These are phyloP conservation scores for Lasius fuliginosus DNA, from an alignment of 2,888 invertebrate species.

Conservation along the genomic window DNA sequence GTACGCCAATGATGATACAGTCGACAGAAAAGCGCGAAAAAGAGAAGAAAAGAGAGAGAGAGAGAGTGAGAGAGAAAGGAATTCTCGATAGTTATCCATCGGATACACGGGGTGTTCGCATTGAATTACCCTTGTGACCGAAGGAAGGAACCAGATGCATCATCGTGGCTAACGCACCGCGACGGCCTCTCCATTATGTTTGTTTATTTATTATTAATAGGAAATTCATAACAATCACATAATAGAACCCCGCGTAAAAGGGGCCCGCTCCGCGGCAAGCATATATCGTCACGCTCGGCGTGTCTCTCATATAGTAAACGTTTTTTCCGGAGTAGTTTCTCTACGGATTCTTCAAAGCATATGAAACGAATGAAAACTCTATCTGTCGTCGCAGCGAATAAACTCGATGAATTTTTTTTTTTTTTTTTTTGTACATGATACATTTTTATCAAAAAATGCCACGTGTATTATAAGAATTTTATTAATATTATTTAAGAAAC, in stretches of 20 bases:
- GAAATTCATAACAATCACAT: slow-evolving; percentile 86
- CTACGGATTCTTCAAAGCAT: slow-evolving; percentile 73
- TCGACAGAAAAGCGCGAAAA: slow-evolving; percentile 33
- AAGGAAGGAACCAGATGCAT: slow-evolving; percentile 82
- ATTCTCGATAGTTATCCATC: slow-evolving; percentile 55
- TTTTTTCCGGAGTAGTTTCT: slow-evolving; percentile 79
- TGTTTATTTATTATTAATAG: slow-evolving; percentile 86
- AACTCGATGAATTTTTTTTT: slow-evolving; percentile 6
- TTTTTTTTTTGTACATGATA: neutral
- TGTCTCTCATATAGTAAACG: slow-evolving; percentile 69
- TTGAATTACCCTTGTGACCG: slow-evolving; percentile 57
- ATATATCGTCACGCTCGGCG: slow-evolving; percentile 79
- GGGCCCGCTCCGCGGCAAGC: slow-evolving; percentile 62
- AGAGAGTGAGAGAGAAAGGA: slow-evolving; percentile 3
- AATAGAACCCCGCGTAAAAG: slow-evolving; percentile 77
- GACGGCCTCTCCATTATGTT: slow-evolving; percentile 84
- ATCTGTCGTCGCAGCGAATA: slow-evolving; percentile 3
- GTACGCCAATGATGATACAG: slow-evolving; percentile 57
- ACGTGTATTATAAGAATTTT: neutral
- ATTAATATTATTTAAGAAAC: neutral
- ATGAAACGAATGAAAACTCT: neutral
- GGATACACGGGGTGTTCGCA: slow-evolving; percentile 49
- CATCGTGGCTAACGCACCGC: slow-evolving; percentile 83
- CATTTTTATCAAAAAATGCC: neutral
- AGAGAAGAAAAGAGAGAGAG: slow-evolving; percentile 9